A percentile compares a stretch with the other conserved stretches of the same genome.
These are phyloP conservation scores for Gasterosteus aculeatus DNA, from an alignment of 2,113 vertebrate genomes.

Conservation along the genomic window DNA sequence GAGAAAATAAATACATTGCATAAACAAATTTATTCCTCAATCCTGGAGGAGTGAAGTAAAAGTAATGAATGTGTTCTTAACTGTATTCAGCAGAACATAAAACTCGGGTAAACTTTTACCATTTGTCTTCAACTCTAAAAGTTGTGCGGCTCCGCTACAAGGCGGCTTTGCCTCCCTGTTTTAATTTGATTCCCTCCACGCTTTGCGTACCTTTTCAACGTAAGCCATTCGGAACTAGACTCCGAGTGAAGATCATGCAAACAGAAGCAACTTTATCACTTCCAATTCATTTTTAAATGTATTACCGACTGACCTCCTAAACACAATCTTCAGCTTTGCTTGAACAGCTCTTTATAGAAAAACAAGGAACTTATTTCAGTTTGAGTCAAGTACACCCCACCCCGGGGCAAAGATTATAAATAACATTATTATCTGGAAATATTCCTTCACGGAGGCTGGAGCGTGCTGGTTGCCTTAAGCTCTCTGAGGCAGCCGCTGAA, in stretches of 20 bases:
- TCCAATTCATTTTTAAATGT: slow-evolving; percentile 26
- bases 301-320: slow-evolving; percentile 1
- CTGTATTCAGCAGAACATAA: background rate
- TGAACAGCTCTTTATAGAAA: slow-evolving; percentile 33
- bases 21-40: background rate
- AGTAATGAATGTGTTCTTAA: background rate
- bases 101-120: background rate
- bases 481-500: slow-evolving; percentile 54
- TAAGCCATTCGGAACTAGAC: background rate
- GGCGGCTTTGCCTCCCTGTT: background rate
- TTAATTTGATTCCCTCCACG: background rate
- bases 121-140: background rate
- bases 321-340: slow-evolving; percentile 21
- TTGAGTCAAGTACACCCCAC: slow-evolving; percentile 23
- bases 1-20: background rate
- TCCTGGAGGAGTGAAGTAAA: background rate
- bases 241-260: background rate
- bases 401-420: slow-evolving; percentile 60
- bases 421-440: slow-evolving; percentile 62
- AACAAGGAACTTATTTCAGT: slow-evolving; percentile 53
- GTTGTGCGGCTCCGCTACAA: background rate
- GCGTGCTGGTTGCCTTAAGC: slow-evolving; percentile 51
- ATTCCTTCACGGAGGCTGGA: slow-evolving; percentile 33
- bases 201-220: background rate
- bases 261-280: slow-evolving; percentile 10